Base-by-base conservation (phyloP, 2,113 vertebrate species). In the Labeo catla region DNA sequence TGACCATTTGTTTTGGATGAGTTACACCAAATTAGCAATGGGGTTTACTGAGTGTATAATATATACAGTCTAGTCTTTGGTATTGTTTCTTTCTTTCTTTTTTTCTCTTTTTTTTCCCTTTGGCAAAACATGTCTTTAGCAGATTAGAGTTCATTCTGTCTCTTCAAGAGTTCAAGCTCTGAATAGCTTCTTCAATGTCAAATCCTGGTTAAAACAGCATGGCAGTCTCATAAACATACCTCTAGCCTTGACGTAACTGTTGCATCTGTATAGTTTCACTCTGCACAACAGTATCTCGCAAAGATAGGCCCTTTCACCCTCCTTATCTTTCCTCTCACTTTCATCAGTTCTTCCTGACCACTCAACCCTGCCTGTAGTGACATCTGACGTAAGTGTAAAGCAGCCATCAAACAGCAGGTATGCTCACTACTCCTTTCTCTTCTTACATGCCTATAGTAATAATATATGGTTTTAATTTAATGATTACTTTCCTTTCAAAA, bases 261-360 rank as follows among this genome's bases (percentile, higher is more conserved):
- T 59, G 65, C 85, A 82, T 89, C 92, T 93, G 92, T 86, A 87
- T 21, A 89, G 66, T 39, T 90, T 95, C 92, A 93, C 84, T 90
- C 86, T 87, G 91, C 91, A 92, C 90, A 86, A 85, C 86, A 45
- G 81, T 93, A 92, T 94, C 92, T 91, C 63, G 86, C 68, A 52
- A 21, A 85, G 90, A 91, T 91, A 93, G 91, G 86, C 86, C 61
- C 68, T 84, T 86, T 88, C 86, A 65, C 65, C 82, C 84, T 79
- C 88, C 84, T 70, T 74, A 72, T 85, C 61, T 66, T 57, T 57
- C 9, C 28, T 57, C 16, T 78, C 15, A 10, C 47, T 84, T 74
- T 77, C 80, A 83, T 88, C 89, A 90, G 91, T 91, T 85, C 83
- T 90, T 68, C 86, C 81, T 88, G 59, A 68, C 84, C 77, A 57